Percentiles rank a stretch among this genome's conserved stretches.
Evolutionary conservation across 2,888 invertebrate genomes (phyloP).

Genomic region (Neria commutata): DNA sequence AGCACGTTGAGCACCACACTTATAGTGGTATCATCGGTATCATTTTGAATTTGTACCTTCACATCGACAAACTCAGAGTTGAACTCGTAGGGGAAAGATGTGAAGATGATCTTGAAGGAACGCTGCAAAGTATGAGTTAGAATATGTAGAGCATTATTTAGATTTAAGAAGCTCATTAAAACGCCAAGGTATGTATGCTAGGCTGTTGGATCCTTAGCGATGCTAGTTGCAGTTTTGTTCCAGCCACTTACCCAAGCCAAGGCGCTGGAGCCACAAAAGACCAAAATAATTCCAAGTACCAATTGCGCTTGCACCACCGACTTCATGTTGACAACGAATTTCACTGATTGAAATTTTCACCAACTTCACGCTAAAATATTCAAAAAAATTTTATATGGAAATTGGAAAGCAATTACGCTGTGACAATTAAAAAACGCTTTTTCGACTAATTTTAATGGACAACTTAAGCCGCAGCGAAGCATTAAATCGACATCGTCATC

Average conservation of each 20-base stretch:
- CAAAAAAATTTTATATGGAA: neutral
- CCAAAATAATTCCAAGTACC: slow-evolving; percentile 29
- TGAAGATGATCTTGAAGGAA: slow-evolving; percentile 50
- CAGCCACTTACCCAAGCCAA: slow-evolving; percentile 48
- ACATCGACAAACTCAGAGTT: slow-evolving; percentile 43
- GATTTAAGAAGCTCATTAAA: too few relatives aligned
- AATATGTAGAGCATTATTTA: too few relatives aligned
- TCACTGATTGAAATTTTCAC: slow-evolving; percentile 28
- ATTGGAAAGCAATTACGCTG: neutral
- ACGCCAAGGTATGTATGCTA: too few relatives aligned
- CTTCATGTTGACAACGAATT: slow-evolving; percentile 37
- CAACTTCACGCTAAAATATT: slow-evolving; percentile 8
- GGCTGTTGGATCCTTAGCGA: too few relatives aligned
- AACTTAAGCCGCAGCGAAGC: slow-evolving; percentile 37
- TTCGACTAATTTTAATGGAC: slow-evolving; percentile 15
- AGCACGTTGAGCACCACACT: slow-evolving; percentile 37
- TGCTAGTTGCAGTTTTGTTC: too few relatives aligned
- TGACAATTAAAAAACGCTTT: slow-evolving; percentile 26
- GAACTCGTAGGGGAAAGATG: slow-evolving; percentile 38
- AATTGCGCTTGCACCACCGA: slow-evolving; percentile 32
- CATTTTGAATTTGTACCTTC: slow-evolving; percentile 44
- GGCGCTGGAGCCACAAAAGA: slow-evolving; percentile 29
- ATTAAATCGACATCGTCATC: slow-evolving; percentile 35
- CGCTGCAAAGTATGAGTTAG: slow-evolving; percentile 37
- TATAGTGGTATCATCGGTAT: slow-evolving; percentile 35